Conservation (phyloP, 2,797 vertebrate species). For the Micromesistius poutassou region DNA sequence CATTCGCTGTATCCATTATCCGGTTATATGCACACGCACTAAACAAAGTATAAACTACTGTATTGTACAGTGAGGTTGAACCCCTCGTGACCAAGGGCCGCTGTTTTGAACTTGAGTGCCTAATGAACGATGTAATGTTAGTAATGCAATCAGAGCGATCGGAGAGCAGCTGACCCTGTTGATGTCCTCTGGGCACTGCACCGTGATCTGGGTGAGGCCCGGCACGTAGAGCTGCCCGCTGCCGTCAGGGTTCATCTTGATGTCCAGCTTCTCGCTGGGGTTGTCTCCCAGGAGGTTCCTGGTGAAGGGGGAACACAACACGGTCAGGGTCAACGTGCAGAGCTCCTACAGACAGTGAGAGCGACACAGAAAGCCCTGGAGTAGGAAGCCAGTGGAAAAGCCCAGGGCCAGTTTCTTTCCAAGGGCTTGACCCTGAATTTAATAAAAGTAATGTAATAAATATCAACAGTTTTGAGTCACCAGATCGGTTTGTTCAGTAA, state of each 20-base stretch:
- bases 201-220: conserved; percentile 81
- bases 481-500: not conserved
- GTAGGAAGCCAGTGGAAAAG: no score
- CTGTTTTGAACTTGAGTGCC: not conserved
- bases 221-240: conserved; percentile 93
- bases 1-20: not conserved
- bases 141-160: not conserved
- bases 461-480: not conserved
- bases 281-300: conserved; percentile 90
- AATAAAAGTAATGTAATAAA: not conserved
- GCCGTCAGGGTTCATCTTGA: conserved; percentile 90
- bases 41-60: not conserved
- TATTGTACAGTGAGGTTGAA: not conserved
- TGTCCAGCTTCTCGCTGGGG: conserved; percentile 88
- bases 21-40: not conserved
- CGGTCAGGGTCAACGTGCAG: not conserved
- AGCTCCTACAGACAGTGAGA: not conserved
- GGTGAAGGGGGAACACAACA: conserved; percentile 18
- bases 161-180: conserved; percentile 76
- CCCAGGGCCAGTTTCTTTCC: no score
- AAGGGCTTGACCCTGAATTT: not conserved
- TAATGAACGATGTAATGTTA: not conserved
- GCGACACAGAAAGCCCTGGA: no score
- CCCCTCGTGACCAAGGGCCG: not conserved
- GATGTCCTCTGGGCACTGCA: conserved; percentile 90